Evolutionary conservation across 2,888 invertebrate genomes (phyloP), one percentile per base, ranked within the genome.

Genomic region (Polydrusus cervinus): DNA sequence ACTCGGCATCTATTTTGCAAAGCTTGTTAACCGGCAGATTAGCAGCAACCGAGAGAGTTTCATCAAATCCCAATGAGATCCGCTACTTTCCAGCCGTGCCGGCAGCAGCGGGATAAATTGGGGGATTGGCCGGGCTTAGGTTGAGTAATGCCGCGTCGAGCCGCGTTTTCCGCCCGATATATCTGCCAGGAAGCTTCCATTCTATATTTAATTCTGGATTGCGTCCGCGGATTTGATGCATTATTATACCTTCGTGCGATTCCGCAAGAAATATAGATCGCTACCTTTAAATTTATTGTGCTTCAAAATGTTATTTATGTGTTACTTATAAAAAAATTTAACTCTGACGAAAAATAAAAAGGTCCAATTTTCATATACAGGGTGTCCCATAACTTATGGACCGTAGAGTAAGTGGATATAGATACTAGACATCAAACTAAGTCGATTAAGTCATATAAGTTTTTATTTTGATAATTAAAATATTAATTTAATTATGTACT

Each of bases 31-130:
- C 86, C 86, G 85, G 85, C 82, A 85, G 87, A 87, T 87, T 87
- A 86, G 87, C 86, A 84, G 84, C 76, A 65, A 68, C 74, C 70
- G 74, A 74, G 75, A 72, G 78, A 85, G 86, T 87, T 87, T 86
- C 87, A 87, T 87, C 87, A 87, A 87, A 87, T 87, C 87, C 87
- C 87, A 87, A 86, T 86, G 87, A 87, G 87, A 87, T 86, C 86
- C 86, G 85, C 84, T 84, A 85, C 85, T 85, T 84, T 85, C 85
- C 84, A 81, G 83, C 75, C 64, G 71, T 75, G 71, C 71, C 75
- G 85, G 75, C 75, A 72, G 74, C 75, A 60, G 60, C 83, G 80
- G 86, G 86, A 87, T 87, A 87, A 87, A 87, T 87, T 87, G 87
- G 86, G 87, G 87, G 86, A 86, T 87, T 86, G 86, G 84, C 85